Evolutionary conservation across 2,113 vertebrate genomes (phyloP).

Genomic region (Mus pahari): DNA sequence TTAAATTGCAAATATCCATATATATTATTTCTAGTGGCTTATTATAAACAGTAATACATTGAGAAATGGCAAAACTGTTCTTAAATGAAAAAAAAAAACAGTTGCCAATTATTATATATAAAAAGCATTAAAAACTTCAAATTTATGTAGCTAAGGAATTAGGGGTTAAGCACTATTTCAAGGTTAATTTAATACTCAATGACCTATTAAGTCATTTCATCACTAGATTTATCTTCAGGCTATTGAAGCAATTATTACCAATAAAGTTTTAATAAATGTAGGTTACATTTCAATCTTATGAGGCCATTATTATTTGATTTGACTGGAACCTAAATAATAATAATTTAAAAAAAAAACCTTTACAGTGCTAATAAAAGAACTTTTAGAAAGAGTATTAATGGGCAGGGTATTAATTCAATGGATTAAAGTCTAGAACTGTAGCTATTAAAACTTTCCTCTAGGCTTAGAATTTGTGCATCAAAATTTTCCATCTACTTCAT

Average conservation of each 20-base stretch:
- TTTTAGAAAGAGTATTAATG: neutral
- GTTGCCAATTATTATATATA: slow-evolving; percentile 2
- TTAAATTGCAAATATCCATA: neutral
- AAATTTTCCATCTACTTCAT: neutral
- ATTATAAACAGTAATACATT: neutral
- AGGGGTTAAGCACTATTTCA: neutral
- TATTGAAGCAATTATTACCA: slow-evolving; percentile 45
- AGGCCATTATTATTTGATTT: slow-evolving; percentile 46
- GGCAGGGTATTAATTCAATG: neutral
- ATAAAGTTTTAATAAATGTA: slow-evolving; percentile 63
- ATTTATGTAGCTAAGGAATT: slow-evolving; percentile 8
- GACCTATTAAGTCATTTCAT: slow-evolving; percentile 33
- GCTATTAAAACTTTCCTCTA: neutral
- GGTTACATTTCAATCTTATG: neutral
- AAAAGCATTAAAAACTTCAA: neutral
- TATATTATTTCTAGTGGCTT: neutral
- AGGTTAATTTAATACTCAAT: slow-evolving; percentile 57
- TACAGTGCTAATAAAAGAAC: neutral
- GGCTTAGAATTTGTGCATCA: neutral
- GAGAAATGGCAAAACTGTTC: neutral
- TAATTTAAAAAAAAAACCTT: neutral
- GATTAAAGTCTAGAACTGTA: neutral
- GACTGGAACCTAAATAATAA: slow-evolving; percentile 6
- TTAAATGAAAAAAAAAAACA: neutral
- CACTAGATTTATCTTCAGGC: slow-evolving; percentile 20